Evolutionary conservation across 2,113 vertebrate species (phyloP).

Genomic region (Centrocercus urophasianus): DNA sequence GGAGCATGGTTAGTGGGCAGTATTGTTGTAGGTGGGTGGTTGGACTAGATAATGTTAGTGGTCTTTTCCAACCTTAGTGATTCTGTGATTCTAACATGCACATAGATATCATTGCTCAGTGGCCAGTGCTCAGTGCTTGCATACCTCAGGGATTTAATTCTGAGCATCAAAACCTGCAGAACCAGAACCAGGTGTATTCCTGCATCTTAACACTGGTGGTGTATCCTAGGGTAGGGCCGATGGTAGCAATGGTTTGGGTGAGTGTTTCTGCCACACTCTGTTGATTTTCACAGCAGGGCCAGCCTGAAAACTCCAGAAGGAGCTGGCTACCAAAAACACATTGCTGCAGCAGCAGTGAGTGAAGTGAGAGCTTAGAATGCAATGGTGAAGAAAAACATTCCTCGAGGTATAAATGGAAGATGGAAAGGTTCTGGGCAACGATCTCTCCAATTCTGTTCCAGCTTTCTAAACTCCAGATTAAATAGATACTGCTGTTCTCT

Average conservation of each 20-base stretch:
- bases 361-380: background rate
- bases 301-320: background rate
- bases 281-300: background rate
- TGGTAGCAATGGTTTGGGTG: background rate
- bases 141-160: background rate
- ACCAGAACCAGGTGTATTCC: background rate
- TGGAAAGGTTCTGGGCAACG: accelerated
- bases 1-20: too few relatives aligned
- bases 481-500: background rate
- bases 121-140: background rate
- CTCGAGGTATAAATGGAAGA: background rate
- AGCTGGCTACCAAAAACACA: background rate
- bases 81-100: background rate
- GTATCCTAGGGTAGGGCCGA: background rate
- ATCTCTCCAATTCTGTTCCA: background rate
- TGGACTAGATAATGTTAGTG: too few relatives aligned
- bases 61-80: too few relatives aligned
- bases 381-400: background rate
- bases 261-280: background rate
- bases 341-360: background rate
- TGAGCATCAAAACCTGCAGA: background rate
- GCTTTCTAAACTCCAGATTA: background rate
- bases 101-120: background rate
- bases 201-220: accelerated
- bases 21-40: too few relatives aligned